Evolutionary conservation across 2,797 vertebrate genomes (phyloP).

Genomic region (Chiroxiphia lanceolata): DNA sequence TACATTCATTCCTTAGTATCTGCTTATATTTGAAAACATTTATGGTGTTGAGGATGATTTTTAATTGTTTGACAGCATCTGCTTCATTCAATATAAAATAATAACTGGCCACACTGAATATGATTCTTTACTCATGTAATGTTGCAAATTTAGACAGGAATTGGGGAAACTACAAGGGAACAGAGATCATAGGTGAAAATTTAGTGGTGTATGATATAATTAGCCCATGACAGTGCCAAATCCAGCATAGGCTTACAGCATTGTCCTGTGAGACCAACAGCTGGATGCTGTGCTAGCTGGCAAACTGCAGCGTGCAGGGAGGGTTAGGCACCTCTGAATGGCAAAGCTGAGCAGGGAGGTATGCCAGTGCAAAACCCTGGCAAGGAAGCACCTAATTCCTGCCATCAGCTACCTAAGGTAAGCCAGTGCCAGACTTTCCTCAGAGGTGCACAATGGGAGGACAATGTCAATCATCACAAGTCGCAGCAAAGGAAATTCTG

Average conservation of each 20-base stretch:
- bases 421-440: background rate
- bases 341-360: background rate
- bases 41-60: background rate
- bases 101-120: background rate
- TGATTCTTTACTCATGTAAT: background rate
- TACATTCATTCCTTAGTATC: background rate
- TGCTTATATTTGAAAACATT: slow-evolving; percentile 6
- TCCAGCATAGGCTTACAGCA: background rate
- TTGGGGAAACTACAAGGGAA: background rate
- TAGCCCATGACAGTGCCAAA: background rate
- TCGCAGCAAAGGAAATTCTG: background rate
- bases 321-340: background rate
- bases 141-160: slow-evolving; percentile 4
- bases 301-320: background rate
- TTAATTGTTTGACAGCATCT: background rate
- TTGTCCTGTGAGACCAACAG: background rate
- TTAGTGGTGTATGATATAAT: background rate
- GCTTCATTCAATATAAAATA: background rate
- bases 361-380: background rate
- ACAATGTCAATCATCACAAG: background rate
- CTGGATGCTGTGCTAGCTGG: background rate
- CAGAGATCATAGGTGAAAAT: background rate
- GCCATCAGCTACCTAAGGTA: background rate
- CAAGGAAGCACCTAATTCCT: background rate
- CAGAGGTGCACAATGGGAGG: background rate